Evolutionary conservation across 2,797 vertebrate species (phyloP).

Genomic region (Toxotes lorentzi): DNA sequence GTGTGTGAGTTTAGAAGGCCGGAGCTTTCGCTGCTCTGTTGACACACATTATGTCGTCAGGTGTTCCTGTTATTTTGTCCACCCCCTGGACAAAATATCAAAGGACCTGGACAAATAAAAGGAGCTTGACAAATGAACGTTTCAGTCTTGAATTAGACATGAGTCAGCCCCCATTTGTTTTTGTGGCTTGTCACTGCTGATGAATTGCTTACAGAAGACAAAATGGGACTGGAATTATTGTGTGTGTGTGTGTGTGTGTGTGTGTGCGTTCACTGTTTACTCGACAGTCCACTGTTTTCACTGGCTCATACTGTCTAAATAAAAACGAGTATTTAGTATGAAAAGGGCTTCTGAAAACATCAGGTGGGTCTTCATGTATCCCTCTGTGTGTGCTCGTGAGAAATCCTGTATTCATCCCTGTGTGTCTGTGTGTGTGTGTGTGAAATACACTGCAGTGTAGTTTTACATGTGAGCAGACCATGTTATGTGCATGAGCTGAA

Average conservation of each 20-base stretch:
- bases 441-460: neutral
- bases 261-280: neutral
- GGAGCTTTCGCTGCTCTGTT: neutral
- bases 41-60: neutral
- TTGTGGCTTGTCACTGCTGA: conserved; percentile 10
- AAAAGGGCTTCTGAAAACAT: neutral
- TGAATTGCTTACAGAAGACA: conserved; percentile 3
- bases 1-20: neutral
- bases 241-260: neutral
- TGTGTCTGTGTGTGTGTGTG: neutral
- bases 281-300: neutral
- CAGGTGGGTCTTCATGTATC: neutral
- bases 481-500: neutral
- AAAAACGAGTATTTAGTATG: neutral
- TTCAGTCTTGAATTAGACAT: neutral
- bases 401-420: neutral
- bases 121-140: too few species aligned
- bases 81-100: neutral
- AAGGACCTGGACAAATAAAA: neutral
- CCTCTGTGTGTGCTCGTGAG: neutral
- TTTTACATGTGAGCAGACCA: neutral
- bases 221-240: conserved; percentile 1
- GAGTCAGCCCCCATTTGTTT: neutral
- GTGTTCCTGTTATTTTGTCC: neutral
- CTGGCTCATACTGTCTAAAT: neutral